Evolutionary conservation across 1,140 invertebrate genomes (phyloP), one percentile per base, ranked within the genome.

Genomic region (Panagrolaimus sp.): DNA sequence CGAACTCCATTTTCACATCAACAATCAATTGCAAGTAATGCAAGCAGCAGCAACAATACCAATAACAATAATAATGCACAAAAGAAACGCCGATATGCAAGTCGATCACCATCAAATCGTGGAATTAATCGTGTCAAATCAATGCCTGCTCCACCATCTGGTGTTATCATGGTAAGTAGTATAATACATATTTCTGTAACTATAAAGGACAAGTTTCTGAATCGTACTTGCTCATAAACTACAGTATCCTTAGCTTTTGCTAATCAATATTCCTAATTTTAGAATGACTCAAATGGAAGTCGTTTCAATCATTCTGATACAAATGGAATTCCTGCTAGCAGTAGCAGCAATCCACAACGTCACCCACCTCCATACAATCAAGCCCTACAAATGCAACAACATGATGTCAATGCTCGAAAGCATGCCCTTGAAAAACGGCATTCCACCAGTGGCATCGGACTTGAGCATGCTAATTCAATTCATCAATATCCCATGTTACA

Each of bases 111-210:
- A 24, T 58, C 52, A 14, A 26, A 21, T 21, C 21, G 52, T 12
- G 52, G 52, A 28, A 58, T 58, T 2, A 58, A 58, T 28, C 52
- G 52, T 6, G 52, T 58, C 8, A 58, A 58, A 28, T 58, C 52
- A 12, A 58, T 58, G 52, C 52, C 52, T 14, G 52, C 52, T 3
- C 10, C 21, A 8, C 4, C 52, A 4, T 26, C 28, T 21, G 28
- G 52, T 21, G 17, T 28, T n/a, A 58, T n/a, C 4, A 58, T 28
- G 52, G 28, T 28, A 12, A 58, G 28, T 58, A 28, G 52, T 28
- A 58, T n/a, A n/a, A n/a, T n/a, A n/a, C n/a, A 58, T 21, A 26
- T 58, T 28, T 12, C 52, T 12, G 28, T 26, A 26, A 38, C n/a
- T n/a, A n/a, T n/a, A 38, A 38, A 38, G 32, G n/a, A n/a, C n/a